These are phyloP conservation scores for Bactericera cockerelli DNA, from an alignment of 1,140 invertebrate species.

Conservation along the genomic window DNA sequence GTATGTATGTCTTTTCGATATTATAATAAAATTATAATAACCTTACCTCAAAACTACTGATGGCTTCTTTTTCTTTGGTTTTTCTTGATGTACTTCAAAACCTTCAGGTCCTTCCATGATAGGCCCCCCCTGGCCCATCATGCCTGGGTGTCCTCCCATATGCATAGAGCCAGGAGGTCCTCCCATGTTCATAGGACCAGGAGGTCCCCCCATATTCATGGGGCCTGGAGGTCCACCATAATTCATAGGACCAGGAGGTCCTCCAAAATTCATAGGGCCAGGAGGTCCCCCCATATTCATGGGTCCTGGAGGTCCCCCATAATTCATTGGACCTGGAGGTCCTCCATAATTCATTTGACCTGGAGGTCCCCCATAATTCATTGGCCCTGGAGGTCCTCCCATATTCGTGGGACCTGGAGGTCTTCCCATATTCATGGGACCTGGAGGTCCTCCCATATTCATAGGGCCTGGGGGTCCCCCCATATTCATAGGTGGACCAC, in stretches of 20 bases:
- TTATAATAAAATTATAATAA: too few relatives aligned
- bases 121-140: slow-evolving; percentile 11
- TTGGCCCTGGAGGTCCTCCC: too few relatives aligned
- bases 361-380: too few relatives aligned
- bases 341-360: too few relatives aligned
- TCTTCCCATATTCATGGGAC: too few relatives aligned
- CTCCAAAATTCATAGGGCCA: slow-evolving; percentile 5
- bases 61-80: slow-evolving; percentile 9
- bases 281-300: slow-evolving; percentile 14
- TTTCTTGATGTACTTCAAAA: neutral
- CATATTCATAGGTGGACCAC: too few relatives aligned
- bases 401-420: slow-evolving; percentile 15
- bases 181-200: too few relatives aligned
- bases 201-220: too few relatives aligned
- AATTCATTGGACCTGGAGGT: too few relatives aligned
- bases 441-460: too few relatives aligned
- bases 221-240: slow-evolving; percentile 11
- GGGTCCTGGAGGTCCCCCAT: slow-evolving; percentile 13
- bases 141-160: slow-evolving; percentile 7
- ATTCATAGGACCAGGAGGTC: slow-evolving; percentile 13
- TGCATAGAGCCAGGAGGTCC: slow-evolving; percentile 15
- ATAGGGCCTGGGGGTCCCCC: too few relatives aligned
- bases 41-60: slow-evolving; percentile 20
- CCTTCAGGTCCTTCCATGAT: slow-evolving; percentile 12
- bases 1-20: too few relatives aligned